Evolutionary conservation across 2,888 invertebrate genomes (phyloP), one percentile per base, ranked within the genome.

Genomic region (Hirtodrosophila trivittata): DNA sequence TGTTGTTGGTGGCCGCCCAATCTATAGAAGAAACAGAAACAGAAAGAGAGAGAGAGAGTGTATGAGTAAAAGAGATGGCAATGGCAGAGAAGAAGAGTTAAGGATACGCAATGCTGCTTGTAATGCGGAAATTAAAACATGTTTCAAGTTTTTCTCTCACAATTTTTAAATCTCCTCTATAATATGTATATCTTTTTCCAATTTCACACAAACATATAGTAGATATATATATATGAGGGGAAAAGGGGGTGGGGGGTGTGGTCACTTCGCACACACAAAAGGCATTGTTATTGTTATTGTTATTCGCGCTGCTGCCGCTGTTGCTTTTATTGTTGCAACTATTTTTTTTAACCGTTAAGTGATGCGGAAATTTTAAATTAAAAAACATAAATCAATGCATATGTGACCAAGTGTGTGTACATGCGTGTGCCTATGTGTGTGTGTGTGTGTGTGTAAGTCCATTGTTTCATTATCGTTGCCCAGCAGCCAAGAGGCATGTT

Each of bases 331-430:
- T 66, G 57, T 58, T 66, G 65, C 59, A 69, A 78, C 64, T 80
- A 55, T 87, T 73, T 75, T 65, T n/a, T 87, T 82, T 78, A 83
- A 85, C 73, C 73, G 86, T 86, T 84, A 88, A 88, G 87, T 88
- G 89, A 89, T 87, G 89, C 90, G 89, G 88, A 90, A 89, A 89
- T 89, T 89, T 89, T 89, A 90, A 89, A 89, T 89, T 89, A 89
- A 89, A 89, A 90, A 87, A 89, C 89, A 89, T 89, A 89, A 89
- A 89, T 89, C 89, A 89, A 89, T 87, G 85, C 88, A 78, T 57
- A 50, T 70, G 66, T 63, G 57, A 28, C 9, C 28, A 1, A 28
- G 84, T 88, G 77, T 57, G 43, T 70, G 66, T 63, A 55, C 57
- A 51, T 54, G 63, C 60, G 43, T 46, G 57, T 41, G 52, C 28